Evolutionary conservation across 2,113 vertebrate genomes (phyloP).

Genomic region (Pogona vitticeps): DNA sequence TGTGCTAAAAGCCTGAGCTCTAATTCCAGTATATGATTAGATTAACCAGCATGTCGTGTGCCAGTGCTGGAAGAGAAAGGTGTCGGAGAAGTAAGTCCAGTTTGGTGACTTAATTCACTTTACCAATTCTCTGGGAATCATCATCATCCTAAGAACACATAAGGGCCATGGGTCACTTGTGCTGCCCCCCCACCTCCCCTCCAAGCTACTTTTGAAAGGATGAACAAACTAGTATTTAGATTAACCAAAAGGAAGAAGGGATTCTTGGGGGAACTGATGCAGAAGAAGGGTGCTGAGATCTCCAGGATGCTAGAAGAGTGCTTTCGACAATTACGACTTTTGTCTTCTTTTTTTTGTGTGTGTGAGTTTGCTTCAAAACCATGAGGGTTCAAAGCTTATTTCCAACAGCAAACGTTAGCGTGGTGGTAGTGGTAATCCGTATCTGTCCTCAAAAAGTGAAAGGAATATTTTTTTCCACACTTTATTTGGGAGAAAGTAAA

Average conservation of each 20-base stretch:
- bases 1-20: neutral
- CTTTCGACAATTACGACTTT: too few relatives aligned
- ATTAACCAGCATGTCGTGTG: conserved; percentile 30
- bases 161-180: neutral
- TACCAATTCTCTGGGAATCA: neutral
- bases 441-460: neutral
- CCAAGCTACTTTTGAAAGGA: neutral
- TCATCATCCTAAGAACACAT: too few relatives aligned
- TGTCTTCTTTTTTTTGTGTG: too few relatives aligned
- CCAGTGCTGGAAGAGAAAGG: neutral
- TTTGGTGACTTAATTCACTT: neutral
- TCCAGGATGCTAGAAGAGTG: too few relatives aligned
- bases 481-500: too few relatives aligned
- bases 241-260: neutral
- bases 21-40: conserved; percentile 35
- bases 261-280: neutral
- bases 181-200: too few relatives aligned
- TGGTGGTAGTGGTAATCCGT: too few relatives aligned
- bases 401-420: neutral
- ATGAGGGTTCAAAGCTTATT: neutral
- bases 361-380: neutral
- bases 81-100: neutral
- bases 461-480: neutral
- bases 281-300: neutral
- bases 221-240: neutral